Conservation (phyloP, 2,113 vertebrate genomes). For the Atrichornis clamosus region DNA sequence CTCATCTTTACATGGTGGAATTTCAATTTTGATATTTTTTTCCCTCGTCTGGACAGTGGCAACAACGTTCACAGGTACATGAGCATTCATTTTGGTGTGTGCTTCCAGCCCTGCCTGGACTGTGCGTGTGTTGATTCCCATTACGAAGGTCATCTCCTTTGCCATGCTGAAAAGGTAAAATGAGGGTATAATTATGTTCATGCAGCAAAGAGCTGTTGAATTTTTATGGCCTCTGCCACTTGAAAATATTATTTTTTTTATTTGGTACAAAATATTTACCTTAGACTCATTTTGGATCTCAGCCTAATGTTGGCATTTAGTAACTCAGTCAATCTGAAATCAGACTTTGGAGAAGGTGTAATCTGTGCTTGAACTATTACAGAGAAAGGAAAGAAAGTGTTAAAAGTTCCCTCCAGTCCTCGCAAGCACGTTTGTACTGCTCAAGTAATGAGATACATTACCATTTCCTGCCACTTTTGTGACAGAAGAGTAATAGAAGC, state of each 20-base stretch:
- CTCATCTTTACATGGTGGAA: conserved; percentile 46
- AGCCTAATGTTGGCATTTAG: conserved; percentile 41
- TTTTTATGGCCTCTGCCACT: not conserved
- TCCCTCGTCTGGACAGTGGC: conserved; percentile 32
- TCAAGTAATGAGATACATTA: not conserved
- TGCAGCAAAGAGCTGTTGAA: not conserved
- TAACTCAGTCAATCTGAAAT: conserved; percentile 28
- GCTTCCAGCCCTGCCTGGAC: conserved; percentile 50
- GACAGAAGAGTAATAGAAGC: conserved; percentile 35
- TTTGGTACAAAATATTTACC: conserved; percentile 25
- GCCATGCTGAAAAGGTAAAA: conserved; percentile 28
- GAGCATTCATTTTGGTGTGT: not conserved
- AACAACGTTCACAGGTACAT: conserved; percentile 30
- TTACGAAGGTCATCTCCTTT: conserved; percentile 45
- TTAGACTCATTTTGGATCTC: conserved; percentile 17
- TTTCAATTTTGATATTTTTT: conserved; percentile 56
- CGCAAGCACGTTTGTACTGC: not conserved
- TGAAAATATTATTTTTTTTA: not conserved
- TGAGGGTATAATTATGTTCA: not conserved
- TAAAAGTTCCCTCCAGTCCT: not conserved
- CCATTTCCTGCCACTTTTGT: conserved; percentile 38
- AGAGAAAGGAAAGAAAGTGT: not conserved
- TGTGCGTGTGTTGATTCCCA: conserved; percentile 57
- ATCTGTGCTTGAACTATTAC: conserved; percentile 45
- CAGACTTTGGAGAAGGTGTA: conserved; percentile 27